Percentiles rank a stretch among this genome's conserved stretches.
These are phyloP conservation scores for Caenorhabditis sinica DNA, from an alignment of 2,888 invertebrate species.

Conservation along the genomic window DNA sequence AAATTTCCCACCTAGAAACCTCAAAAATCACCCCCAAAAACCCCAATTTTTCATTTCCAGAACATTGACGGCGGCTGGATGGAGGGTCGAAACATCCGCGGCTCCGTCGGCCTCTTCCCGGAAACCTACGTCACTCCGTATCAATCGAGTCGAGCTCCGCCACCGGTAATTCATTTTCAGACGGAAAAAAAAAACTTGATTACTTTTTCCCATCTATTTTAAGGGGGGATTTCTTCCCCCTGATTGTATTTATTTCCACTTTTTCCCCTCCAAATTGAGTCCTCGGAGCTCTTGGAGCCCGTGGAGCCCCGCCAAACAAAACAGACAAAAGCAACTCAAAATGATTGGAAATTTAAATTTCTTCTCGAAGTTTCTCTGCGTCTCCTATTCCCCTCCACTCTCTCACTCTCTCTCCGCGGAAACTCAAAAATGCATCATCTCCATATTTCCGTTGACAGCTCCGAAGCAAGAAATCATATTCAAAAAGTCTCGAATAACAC, in stretches of 20 bases:
- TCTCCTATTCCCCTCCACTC: neutral
- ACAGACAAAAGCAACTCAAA: constrained; percentile 16
- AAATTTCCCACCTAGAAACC: neutral
- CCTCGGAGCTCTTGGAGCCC: too few species aligned
- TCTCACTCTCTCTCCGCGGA: neutral
- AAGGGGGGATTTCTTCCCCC: neutral
- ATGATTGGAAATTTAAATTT: constrained; percentile 45
- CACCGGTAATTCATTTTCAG: constrained; percentile 55
- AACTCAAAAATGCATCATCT: constrained; percentile 25
- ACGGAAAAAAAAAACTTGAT: neutral
- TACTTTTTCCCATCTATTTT: neutral
- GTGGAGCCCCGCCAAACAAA: too few species aligned
- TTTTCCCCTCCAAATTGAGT: constrained; percentile 23
- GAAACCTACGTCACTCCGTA: constrained; percentile 79
- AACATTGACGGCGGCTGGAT: constrained; percentile 83
- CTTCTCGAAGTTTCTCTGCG: neutral
- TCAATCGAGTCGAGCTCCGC: constrained; percentile 37
- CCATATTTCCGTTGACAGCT: neutral
- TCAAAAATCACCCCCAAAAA: too few species aligned
- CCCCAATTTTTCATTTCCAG: constrained; percentile 68
- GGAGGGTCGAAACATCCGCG: constrained; percentile 80
- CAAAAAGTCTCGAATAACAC: neutral
- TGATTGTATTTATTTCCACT: constrained; percentile 30
- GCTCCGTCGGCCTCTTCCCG: constrained; percentile 82
- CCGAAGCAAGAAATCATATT: neutral